Conservation (phyloP, 2,113 vertebrate genomes). For the Struthio camelus region DNA sequence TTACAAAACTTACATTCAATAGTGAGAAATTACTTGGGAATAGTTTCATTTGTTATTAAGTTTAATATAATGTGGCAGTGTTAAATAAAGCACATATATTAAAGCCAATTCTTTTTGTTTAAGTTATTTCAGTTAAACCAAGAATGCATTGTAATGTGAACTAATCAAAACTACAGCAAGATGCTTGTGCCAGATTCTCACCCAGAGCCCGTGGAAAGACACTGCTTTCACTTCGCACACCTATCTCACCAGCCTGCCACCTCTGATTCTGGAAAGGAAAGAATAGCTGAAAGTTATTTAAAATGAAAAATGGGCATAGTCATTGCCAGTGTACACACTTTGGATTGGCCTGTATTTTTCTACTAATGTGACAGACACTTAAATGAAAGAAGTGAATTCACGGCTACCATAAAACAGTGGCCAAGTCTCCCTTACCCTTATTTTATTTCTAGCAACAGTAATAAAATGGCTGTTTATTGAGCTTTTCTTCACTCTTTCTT, state of each 20-base stretch:
- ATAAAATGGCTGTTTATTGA: conserved; percentile 80
- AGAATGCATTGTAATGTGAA: neutral
- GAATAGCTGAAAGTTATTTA: conserved; percentile 57
- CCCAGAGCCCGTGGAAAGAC: accelerated
- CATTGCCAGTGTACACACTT: conserved; percentile 47
- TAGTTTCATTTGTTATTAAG: conserved; percentile 3
- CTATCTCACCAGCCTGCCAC: neutral
- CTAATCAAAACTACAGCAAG: neutral
- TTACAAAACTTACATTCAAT: neutral
- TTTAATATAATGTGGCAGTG: conserved; percentile 1
- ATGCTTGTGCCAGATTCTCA: neutral
- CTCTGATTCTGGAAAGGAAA: neutral
- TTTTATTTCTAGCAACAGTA: conserved; percentile 69
- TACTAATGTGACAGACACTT: conserved; percentile 75
- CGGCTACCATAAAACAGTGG: conserved; percentile 49
- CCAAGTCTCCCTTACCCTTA: conserved; percentile 39
- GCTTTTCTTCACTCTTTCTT: conserved; percentile 35
- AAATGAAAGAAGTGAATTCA: conserved; percentile 73
- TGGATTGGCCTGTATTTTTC: conserved; percentile 62
- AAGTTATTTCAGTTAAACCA: neutral
- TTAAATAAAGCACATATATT: neutral
- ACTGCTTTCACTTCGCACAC: neutral
- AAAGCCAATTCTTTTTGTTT: neutral
- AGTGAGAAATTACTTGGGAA: conserved; percentile 1
- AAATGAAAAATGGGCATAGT: conserved; percentile 57